Evolutionary conservation across 2,797 vertebrate species (phyloP), one percentile per base, ranked within the genome.

Genomic region (Psittacula echo): DNA sequence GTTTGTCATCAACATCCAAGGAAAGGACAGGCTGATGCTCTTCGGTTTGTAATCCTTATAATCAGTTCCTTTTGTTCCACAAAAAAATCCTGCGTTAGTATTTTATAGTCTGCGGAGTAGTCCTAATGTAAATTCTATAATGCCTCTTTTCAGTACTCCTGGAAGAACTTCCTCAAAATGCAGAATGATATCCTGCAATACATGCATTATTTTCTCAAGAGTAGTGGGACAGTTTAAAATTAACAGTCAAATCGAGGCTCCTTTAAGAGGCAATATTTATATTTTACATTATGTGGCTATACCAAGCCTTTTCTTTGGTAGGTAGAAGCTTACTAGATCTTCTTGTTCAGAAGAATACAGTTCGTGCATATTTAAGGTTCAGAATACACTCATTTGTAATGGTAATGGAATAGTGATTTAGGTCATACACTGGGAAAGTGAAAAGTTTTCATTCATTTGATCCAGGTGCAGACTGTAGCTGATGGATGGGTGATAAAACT

Each of bases 361-460:
- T 48, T 80, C 60, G 34, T 9, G 7, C 23, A 7, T 53, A 48
- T 44, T 74, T 74, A 64, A 74, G 20, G 30, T 72, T 95, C 24
- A n/a, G 51, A 82, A 34, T 58, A 34, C 22, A 37, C 48, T 86
- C 5, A 42, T 90, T 80, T 76, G 29, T 72, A 75, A 70, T 50
- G 24, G 41, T 37, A 74, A 71, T 64, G 37, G 50, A 62, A 85
- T n/a, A 22, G 27, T 27, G 32, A 73, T 85, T 76, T 76, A 87
- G 53, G 19, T 34, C 37, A 22, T 66, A 13, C 29, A 13, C 67
- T 76, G 17, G 2, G 8, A 14, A 73, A 84, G 17, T 73, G 21
- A 87, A 34, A 86, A 53, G 17, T 47, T 54, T 93, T 65, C 67
- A 84, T 94, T 89, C 58, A 48, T 67, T 94, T 91, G 26, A 70